A percentile compares a stretch with the other conserved stretches of the same genome.
Evolutionary conservation across 2,797 vertebrate species (phyloP).

Genomic region (Taenioides sp.): DNA sequence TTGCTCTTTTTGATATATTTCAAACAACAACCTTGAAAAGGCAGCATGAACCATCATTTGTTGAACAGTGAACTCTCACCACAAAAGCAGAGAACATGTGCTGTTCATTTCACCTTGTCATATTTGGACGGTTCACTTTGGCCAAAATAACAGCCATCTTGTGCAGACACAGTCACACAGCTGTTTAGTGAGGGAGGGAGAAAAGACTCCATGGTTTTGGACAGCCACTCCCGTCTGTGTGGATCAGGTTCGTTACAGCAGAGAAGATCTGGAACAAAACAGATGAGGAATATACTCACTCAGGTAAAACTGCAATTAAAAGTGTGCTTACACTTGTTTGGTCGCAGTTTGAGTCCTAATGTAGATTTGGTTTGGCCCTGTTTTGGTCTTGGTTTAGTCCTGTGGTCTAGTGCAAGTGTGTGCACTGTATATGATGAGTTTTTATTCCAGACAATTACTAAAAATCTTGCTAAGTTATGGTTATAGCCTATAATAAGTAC

Average conservation of each 20-base stretch:
- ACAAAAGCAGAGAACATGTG: conserved; percentile 11
- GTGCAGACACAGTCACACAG: conserved; percentile 75
- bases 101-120: conserved; percentile 74
- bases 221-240: conserved; percentile 83
- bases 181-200: conserved; percentile 78
- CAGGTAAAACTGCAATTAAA: background rate
- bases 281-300: background rate
- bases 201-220: conserved; percentile 91
- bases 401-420: too few relatives aligned
- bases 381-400: too few relatives aligned
- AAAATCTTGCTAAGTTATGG: too few relatives aligned
- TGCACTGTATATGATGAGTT: too few relatives aligned
- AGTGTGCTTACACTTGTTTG: too few relatives aligned
- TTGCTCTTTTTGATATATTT: conserved; percentile 38
- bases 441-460: too few relatives aligned
- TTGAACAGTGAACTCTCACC: conserved; percentile 11
- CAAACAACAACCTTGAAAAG: conserved; percentile 28
- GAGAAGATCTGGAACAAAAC: conserved; percentile 77
- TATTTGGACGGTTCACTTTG: conserved; percentile 56
- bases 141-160: conserved; percentile 86
- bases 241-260: conserved; percentile 89
- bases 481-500: background rate
- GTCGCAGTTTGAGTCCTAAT: too few relatives aligned
- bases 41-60: conserved; percentile 31
- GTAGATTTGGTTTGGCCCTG: too few relatives aligned